A percentile compares a stretch with the other conserved stretches of the same genome.
Conservation (phyloP, 1,140 invertebrate species). For the Plectrocnemia conspersa region DNA sequence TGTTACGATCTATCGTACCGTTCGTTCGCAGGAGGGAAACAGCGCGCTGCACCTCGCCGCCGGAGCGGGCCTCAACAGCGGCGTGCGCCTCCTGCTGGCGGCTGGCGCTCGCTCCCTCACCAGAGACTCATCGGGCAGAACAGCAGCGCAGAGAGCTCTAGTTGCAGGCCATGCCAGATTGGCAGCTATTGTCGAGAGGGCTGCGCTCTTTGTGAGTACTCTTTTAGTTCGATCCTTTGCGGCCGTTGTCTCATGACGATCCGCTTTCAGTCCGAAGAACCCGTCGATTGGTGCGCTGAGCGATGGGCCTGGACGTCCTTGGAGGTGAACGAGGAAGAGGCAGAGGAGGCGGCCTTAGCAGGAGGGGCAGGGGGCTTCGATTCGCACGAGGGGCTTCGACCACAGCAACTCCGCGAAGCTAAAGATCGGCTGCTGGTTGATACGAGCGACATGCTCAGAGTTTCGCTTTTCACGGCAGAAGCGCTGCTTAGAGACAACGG, state of each 20-base stretch:
- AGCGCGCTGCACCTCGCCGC: slow-evolving; percentile 66
- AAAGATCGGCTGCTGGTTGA: slow-evolving; percentile 70
- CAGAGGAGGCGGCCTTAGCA: slow-evolving; percentile 43
- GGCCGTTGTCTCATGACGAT: not conserved
- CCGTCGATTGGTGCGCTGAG: slow-evolving; percentile 26
- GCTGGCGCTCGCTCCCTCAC: slow-evolving; percentile 59
- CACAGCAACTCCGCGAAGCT: slow-evolving; percentile 70
- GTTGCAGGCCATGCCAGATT: slow-evolving; percentile 24
- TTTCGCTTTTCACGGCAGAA: slow-evolving; percentile 69
- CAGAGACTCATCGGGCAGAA: slow-evolving; percentile 51
- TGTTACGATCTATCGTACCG: not conserved
- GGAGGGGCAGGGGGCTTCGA: slow-evolving; percentile 43
- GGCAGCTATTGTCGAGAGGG: slow-evolving; percentile 26
- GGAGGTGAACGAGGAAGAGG: slow-evolving; percentile 27
- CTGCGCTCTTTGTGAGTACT: slow-evolving; percentile 29
- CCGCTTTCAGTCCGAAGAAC: slow-evolving; percentile 26
- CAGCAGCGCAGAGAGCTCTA: slow-evolving; percentile 26
- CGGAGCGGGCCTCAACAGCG: slow-evolving; percentile 58
- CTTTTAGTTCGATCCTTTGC: not conserved
- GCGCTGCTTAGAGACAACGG: slow-evolving; percentile 66
- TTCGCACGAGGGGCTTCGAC: slow-evolving; percentile 60
- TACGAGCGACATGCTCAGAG: slow-evolving; percentile 70
- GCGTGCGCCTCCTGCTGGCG: slow-evolving; percentile 60
- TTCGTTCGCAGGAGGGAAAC: slow-evolving; percentile 55
- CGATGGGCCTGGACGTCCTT: slow-evolving; percentile 27